These are phyloP conservation scores for Loris lydekkerianus DNA, from an alignment of 2,797 vertebrate species.

Conservation along the genomic window DNA sequence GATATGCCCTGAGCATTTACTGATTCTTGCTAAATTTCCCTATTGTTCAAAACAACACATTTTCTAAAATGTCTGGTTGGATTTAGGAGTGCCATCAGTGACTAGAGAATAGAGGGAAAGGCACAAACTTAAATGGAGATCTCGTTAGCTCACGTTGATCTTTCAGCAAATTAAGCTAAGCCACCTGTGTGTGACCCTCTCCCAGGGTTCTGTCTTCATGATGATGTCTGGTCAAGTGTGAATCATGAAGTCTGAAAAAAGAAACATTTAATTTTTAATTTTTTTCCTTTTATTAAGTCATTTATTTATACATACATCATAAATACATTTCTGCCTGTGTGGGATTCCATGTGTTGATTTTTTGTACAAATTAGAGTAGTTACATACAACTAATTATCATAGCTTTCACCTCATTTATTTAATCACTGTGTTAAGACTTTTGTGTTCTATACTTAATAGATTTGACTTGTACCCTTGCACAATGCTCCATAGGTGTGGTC, in stretches of 20 bases:
- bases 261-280: not conserved
- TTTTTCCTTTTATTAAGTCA: not conserved
- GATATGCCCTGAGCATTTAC: not conserved
- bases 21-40: not conserved
- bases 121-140: not conserved
- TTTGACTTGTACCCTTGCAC: no score
- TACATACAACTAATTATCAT: no score
- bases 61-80: constrained; percentile 33
- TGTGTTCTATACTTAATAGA: no score
- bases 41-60: not conserved
- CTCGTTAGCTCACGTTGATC: not conserved
- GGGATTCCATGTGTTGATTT: no score
- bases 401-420: no score
- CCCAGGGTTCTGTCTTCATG: not conserved
- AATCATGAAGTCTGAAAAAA: not conserved
- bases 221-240: not conserved
- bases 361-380: no score
- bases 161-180: not conserved
- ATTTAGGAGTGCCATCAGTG: not conserved
- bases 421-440: no score
- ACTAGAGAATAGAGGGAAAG: not conserved
- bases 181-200: not conserved
- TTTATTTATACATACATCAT: no score
- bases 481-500: no score
- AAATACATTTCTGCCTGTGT: no score